phyloP scores from a whole-genome alignment of 2,888 invertebrate species.

The Dexiosoma caninum region DNA sequence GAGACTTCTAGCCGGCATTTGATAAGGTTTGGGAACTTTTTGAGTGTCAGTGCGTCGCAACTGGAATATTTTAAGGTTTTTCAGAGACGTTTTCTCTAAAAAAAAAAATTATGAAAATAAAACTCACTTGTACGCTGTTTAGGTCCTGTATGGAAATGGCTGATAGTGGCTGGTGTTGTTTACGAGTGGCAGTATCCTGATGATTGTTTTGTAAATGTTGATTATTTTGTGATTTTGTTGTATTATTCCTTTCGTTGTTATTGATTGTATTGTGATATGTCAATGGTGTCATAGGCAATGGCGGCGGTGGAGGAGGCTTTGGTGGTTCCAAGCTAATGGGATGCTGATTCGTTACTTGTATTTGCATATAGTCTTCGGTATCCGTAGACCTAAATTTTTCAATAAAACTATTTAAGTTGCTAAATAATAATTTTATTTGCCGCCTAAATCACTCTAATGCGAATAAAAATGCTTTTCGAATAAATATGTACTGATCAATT shows the following conservation, averaged over 20 bases:
- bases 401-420: too few relatives aligned
- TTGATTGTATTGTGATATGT: conserved; percentile 63
- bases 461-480: too few relatives aligned
- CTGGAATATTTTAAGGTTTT: conserved; percentile 69
- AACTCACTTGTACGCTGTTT: conserved; percentile 84
- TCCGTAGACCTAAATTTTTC: conserved; percentile 74
- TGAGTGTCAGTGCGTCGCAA: conserved; percentile 85
- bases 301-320: conserved; percentile 78
- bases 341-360: conserved; percentile 79
- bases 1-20: conserved; percentile 88
- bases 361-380: conserved; percentile 80
- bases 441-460: too few relatives aligned
- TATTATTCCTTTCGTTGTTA: conserved; percentile 66
- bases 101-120: not conserved
- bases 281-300: conserved; percentile 79
- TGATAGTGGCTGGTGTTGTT: conserved; percentile 86
- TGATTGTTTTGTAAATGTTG: conserved; percentile 69
- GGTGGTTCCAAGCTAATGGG: conserved; percentile 73
- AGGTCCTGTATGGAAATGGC: conserved; percentile 93
- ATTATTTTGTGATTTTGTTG: conserved; percentile 69
- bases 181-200: conserved; percentile 78
- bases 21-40: conserved; percentile 88
- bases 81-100: not conserved
- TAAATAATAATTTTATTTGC: too few relatives aligned
- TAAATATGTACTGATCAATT: too few relatives aligned